These are phyloP conservation scores for Panagrolaimus sp. DNA, from an alignment of 1,140 invertebrate genomes.

Conservation along the genomic window DNA sequence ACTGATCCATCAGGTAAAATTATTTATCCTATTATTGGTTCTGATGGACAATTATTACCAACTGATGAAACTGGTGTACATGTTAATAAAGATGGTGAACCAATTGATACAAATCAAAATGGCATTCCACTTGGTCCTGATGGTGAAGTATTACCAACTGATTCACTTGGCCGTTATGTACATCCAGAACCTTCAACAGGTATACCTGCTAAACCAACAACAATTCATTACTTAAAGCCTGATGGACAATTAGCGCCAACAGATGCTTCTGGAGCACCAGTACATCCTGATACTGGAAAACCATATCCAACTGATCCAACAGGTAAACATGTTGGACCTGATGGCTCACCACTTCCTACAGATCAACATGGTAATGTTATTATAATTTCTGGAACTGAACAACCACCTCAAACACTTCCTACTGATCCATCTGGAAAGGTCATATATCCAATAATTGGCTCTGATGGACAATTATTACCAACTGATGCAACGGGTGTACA, in stretches of 20 bases:
- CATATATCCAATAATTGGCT: constrained; percentile 6
- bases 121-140: constrained; percentile 3
- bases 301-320: not conserved
- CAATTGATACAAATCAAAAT: constrained; percentile 13
- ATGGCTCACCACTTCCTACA: not conserved
- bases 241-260: constrained; percentile 10
- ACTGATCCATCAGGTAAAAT: constrained; percentile 21
- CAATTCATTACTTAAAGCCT: constrained; percentile 17
- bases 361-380: not conserved
- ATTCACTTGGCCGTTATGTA: not conserved
- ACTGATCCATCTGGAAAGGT: not conserved
- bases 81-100: constrained; percentile 26
- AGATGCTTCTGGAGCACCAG: not conserved
- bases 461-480: not conserved
- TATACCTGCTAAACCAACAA: constrained; percentile 19
- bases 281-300: not conserved
- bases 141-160: not conserved
- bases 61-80: constrained; percentile 25
- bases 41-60: constrained; percentile 37
- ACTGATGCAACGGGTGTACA: too few relatives aligned
- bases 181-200: not conserved
- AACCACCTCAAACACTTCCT: not conserved
- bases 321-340: constrained; percentile 6
- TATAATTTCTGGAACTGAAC: not conserved
- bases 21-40: constrained; percentile 28